Conservation (phyloP, 2,113 vertebrate genomes). For the Chlamydotis undulata region DNA sequence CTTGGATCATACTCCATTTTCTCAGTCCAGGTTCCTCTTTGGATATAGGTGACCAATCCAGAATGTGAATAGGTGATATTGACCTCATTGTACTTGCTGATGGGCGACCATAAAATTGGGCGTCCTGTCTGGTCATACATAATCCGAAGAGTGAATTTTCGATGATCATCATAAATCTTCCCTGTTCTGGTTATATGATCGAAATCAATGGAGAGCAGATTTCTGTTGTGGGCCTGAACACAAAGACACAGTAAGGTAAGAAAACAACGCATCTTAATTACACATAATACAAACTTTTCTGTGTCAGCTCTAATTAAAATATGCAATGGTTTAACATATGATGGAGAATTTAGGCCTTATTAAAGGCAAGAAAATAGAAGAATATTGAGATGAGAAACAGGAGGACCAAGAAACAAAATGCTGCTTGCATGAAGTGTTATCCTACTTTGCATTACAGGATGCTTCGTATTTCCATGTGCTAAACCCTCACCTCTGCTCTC, state of each 20-base stretch:
- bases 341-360: not conserved
- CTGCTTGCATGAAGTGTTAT: not conserved
- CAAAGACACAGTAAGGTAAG: not conserved
- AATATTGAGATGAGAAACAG: not conserved
- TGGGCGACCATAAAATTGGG: constrained; percentile 92
- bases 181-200: constrained; percentile 92
- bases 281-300: not conserved
- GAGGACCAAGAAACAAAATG: not conserved
- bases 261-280: not conserved
- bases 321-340: not conserved
- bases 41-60: constrained; percentile 89
- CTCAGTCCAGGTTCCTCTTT: constrained; percentile 94
- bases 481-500: not conserved
- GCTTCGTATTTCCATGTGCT: not conserved
- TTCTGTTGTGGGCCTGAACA: constrained; percentile 94
- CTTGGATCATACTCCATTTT: constrained; percentile 93
- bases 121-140: constrained; percentile 91
- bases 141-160: constrained; percentile 96
- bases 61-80: constrained; percentile 91
- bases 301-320: not conserved
- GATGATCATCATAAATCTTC: constrained; percentile 98
- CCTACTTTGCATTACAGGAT: not conserved
- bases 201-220: constrained; percentile 96
- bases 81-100: constrained; percentile 96
- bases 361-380: not conserved